A percentile compares a stretch with the other conserved stretches of the same genome.
phyloP scores from a whole-genome alignment of 2,888 invertebrate species.

The Acanthosepion pharaonis region DNA sequence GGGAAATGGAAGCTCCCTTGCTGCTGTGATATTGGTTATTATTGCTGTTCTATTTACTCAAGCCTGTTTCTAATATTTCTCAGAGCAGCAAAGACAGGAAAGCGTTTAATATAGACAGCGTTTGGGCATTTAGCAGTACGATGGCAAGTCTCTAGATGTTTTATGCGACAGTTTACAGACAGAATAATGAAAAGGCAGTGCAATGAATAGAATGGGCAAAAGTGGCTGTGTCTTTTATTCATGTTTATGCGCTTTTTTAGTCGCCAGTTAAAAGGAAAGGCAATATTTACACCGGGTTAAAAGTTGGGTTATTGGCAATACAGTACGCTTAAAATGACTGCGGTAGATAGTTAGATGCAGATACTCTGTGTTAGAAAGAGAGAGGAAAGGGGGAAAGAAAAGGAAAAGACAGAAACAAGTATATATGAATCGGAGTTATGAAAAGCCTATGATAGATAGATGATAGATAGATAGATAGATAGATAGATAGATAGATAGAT shows the following conservation, averaged over 20 bases:
- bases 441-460: too few species aligned
- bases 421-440: background rate
- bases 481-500: too few species aligned
- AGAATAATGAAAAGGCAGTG: background rate
- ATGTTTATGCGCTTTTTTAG: background rate
- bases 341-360: background rate
- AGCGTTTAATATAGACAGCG: conserved; percentile 6
- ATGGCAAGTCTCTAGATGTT: background rate
- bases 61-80: background rate
- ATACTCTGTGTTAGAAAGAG: background rate
- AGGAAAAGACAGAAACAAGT: too few species aligned
- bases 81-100: background rate
- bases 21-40: background rate
- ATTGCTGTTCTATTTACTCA: background rate
- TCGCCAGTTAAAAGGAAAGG: background rate
- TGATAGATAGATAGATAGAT: too few species aligned
- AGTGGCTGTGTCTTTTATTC: background rate
- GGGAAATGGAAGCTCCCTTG: background rate
- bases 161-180: background rate
- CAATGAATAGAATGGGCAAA: background rate
- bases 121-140: background rate
- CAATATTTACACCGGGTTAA: conserved; percentile 3
- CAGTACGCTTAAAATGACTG: background rate
- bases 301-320: background rate
- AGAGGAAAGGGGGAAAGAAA: background rate